A percentile compares a stretch with the other conserved stretches of the same genome.
Conservation (phyloP, 2,888 invertebrate species). For the Nephrotoma guestfalica region DNA sequence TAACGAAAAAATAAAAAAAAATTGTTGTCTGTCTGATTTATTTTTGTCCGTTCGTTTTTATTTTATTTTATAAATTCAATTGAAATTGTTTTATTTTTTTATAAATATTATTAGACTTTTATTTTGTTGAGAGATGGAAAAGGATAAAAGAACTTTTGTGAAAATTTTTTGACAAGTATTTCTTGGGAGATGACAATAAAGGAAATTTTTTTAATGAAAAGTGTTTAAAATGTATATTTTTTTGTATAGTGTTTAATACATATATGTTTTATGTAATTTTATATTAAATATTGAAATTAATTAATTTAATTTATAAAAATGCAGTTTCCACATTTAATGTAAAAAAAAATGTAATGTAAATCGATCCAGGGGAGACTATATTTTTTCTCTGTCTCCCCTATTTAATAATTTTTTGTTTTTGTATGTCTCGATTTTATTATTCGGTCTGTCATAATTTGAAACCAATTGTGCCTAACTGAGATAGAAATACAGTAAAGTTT, state of each 20-base stretch:
- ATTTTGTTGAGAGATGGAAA: neutral
- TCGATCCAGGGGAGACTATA: conserved; percentile 1
- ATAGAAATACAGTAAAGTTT: neutral
- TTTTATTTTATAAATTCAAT: neutral
- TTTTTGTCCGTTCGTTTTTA: neutral
- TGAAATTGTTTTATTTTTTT: neutral
- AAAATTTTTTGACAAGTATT: neutral
- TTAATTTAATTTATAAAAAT: neutral
- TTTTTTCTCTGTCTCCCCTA: conserved; percentile 1
- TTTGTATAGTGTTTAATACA: neutral
- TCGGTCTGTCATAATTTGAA: neutral
- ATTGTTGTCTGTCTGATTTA: neutral
- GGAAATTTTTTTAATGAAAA: neutral
- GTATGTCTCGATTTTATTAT: neutral
- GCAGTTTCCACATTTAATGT: neutral
- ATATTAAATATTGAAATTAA: neutral
- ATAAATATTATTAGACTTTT: neutral
- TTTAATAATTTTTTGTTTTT: neutral
- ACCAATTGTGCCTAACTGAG: neutral
- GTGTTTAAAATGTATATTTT: neutral
- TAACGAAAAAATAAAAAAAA: neutral
- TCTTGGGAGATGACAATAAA: neutral
- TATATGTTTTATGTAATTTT: neutral
- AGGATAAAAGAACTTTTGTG: neutral
- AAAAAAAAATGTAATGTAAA: neutral